These are phyloP conservation scores for Tenthredo notha DNA, from an alignment of 2,888 invertebrate species.

Conservation along the genomic window DNA sequence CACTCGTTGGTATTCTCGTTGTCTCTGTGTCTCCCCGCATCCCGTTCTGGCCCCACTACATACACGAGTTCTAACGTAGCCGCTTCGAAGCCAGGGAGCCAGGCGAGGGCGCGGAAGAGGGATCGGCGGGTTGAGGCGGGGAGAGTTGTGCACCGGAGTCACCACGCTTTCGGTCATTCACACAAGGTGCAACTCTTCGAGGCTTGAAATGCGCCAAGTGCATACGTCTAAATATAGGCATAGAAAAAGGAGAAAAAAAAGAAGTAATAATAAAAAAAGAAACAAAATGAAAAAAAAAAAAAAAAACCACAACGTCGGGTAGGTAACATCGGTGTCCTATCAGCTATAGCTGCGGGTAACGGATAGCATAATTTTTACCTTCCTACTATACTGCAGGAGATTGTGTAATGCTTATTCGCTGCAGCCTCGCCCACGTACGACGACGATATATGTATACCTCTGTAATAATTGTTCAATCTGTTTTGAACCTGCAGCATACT, in stretches of 20 bases:
- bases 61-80: constrained; percentile 57
- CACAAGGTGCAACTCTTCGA: constrained; percentile 69
- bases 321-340: constrained; percentile 22
- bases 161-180: constrained; percentile 70
- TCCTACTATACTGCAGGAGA: constrained; percentile 17
- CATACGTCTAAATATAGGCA: constrained; percentile 66
- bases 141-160: constrained; percentile 52
- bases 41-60: constrained; percentile 15
- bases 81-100: constrained; percentile 44
- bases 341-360: constrained; percentile 34
- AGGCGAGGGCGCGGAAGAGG: constrained; percentile 28
- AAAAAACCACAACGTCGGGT: neutral
- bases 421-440: neutral
- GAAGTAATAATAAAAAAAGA: neutral
- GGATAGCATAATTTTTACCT: constrained; percentile 28
- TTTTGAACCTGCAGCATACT: neutral
- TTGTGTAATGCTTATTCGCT: constrained; percentile 33
- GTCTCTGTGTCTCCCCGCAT: constrained; percentile 32
- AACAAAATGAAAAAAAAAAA: neutral
- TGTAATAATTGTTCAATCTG: neutral
- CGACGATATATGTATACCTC: neutral
- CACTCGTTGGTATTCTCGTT: constrained; percentile 51
- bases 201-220: constrained; percentile 66
- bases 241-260: constrained; percentile 34
- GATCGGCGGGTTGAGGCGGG: neutral